Evolutionary conservation across 1,140 invertebrate species (phyloP), one percentile per base, ranked within the genome.

Genomic region (Polypedilum vanderplanki): DNA sequence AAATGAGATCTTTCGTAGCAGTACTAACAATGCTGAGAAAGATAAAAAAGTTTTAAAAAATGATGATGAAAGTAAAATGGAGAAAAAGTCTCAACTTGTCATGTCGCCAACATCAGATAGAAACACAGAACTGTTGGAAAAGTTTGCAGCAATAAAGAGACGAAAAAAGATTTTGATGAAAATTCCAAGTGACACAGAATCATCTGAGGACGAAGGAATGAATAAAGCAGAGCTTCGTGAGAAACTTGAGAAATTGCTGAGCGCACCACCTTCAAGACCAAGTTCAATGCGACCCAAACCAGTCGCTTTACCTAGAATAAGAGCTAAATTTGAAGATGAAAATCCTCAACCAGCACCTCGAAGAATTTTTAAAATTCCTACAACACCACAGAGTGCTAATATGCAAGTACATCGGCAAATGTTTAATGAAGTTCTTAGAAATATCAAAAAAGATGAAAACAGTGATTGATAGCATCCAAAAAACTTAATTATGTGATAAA

Each of bases 341-440:
- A 18, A 70, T 18, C 65, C 17, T 0, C 5, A 20, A 8, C 65
- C 65, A 70, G 7, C 18, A 5, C 15, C 15, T 9, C 15, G 65
- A 70, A 22, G 20, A 8, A 7, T 22, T 22, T 3, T 5, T 3
- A 18, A 22, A 9, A 20, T 10, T 10, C 17, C 65, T 18, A 0
- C 65, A 7, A 70, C 20, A 20, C 65, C 65, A 70, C n/a, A 20
- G 0, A 70, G 18, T 70, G 65, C 17, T 9, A 70, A 17, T 1
- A 70, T 70, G 65, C 17, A 20, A 18, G 20, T 20, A 10, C 65
- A 70, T 1, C 17, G 65, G 20, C 17, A 70, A 22, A 9, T 70
- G 10, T 70, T 70, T 70, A 10, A 70, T 70, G 18, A 70, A 70
- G 65, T 70, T 70, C 20, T 70, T 8, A 70, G 18, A 18, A 70